Evolutionary conservation across 2,797 vertebrate species (phyloP), one percentile per base, ranked within the genome.

Genomic region (Sylvia borin): DNA sequence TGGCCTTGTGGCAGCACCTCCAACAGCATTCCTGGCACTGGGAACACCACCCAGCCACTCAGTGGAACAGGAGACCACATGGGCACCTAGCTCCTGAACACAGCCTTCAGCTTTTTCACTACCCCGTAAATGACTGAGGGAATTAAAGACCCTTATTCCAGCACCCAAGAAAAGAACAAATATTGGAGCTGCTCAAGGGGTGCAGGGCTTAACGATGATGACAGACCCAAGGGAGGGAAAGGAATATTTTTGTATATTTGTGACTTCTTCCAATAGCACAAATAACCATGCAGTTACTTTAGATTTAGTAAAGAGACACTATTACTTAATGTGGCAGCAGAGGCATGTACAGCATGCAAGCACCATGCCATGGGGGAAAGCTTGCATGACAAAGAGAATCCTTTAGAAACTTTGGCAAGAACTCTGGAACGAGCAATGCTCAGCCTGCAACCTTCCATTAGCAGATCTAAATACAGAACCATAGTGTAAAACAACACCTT

Each of bases 341-440:
- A 93, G 64, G 36, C 73, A 84, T 2, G 70, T 22, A 65, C 38
- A 86, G 85, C 72, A 78, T 51, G 72, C 50, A 79, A 90, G 85
- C 7, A 11, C 47, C 27, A 5, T 51, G 88, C 90, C 90, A 92
- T 1, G 1, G 62, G 51, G 87, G 70, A 81, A 88, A 82, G 45
- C 34, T 85, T 88, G 83, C 74, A 86, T 71, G 88, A 91, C 94
- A 92, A 93, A 91, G 73, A 95, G 32, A 95, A 93, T 95, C 70
- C 91, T 68, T 91, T 53, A 93, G 94, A 87, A 96, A 94, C 96
- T 96, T 84, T 97, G 97, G 95, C 97, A 95, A 85, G 55, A 60
- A 9, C 60, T 61, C 67, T 14, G 6, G 95, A 96, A 96, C 18
- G 93, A 94, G 91, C 85, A 91, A 87, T 57, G 91, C 51, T 91